These are phyloP conservation scores for Polyommatus iphigenia DNA, from an alignment of 2,888 invertebrate species.

Conservation along the genomic window DNA sequence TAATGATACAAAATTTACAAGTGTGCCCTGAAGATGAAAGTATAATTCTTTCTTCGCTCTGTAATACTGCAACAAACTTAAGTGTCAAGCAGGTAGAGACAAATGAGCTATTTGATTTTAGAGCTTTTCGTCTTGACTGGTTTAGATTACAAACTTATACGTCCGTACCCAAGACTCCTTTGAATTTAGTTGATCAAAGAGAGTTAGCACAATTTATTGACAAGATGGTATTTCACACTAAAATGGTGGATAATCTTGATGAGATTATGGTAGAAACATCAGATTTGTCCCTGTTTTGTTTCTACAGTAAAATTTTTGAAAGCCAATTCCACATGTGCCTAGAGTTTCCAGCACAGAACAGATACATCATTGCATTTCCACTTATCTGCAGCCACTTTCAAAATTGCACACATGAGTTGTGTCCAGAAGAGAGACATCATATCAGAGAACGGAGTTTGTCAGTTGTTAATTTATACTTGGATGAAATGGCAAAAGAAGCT, in stretches of 20 bases:
- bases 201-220: slow-evolving; percentile 96
- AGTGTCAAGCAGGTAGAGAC: slow-evolving; percentile 98
- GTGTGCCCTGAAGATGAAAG: slow-evolving; percentile 97
- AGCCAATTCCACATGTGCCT: slow-evolving; percentile 99
- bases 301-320: slow-evolving; percentile 97
- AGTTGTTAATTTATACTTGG: slow-evolving; percentile 97
- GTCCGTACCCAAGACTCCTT: slow-evolving; percentile 89
- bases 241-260: slow-evolving; percentile 98
- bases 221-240: slow-evolving; percentile 97
- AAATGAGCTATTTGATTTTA: slow-evolving; percentile 96
- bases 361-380: slow-evolving; percentile 98
- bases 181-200: slow-evolving; percentile 89
- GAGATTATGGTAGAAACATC: slow-evolving; percentile 98
- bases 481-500: slow-evolving; percentile 99
- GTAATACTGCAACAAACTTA: slow-evolving; percentile 91
- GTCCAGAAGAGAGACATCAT: slow-evolving; percentile 98
- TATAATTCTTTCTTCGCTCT: slow-evolving; percentile 94
- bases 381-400: slow-evolving; percentile 98
- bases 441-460: slow-evolving; percentile 97
- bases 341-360: slow-evolving; percentile 98
- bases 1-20: slow-evolving; percentile 90
- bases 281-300: slow-evolving; percentile 98
- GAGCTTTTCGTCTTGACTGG: slow-evolving; percentile 98
- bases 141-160: slow-evolving; percentile 97
- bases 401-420: slow-evolving; percentile 98